Evolutionary conservation across 2,797 vertebrate species (phyloP), one percentile per base, ranked within the genome.

Genomic region (Molossus alvarezi): DNA sequence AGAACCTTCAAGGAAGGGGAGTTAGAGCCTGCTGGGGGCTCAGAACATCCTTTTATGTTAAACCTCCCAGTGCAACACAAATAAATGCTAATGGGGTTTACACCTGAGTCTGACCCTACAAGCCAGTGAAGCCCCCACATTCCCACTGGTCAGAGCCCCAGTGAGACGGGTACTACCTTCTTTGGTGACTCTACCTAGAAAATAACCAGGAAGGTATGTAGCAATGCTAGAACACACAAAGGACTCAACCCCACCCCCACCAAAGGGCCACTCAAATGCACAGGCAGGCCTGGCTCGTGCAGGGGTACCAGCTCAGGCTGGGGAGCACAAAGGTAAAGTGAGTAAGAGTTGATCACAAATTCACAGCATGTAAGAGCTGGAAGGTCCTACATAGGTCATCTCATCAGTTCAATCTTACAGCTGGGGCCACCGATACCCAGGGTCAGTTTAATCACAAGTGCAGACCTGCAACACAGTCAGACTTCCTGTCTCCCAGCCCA

Each of bases 211-310:
- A 86, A 75, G 6, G 53, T 48, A 69, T 33, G 27, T 0, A 51
- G n/a, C 23, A 69, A 84, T 29, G 84, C 58, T 10, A 91, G 33
- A 75, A 81, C 20, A 95, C n/a, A 95, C n/a, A 71, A 48, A 81
- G 18, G 15, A n/a, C 58, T 76, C 41, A 27, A 58, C 14, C 14
- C 5, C 8, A 2, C 17, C 3, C 11, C 8, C n/a, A 33, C 21
- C 71, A 62, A 80, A 55, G 14, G n/a, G 75, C 83, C 60, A 25
- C 64, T 48, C 45, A 55, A 51, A 90, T 48, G n/a, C 48, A 75
- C 5, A 89, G 62, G 64, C 33, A 64, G 77, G 53, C 53, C 64
- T 84, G 11, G 62, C 37, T 51, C 13, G 29, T 33, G 6, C 69
- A 23, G 18, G 45, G 69, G 17, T n/a, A 60, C 64, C 67, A 58